Evolutionary conservation across 2,113 vertebrate species (phyloP).

Genomic region (Centrocercus urophasianus): DNA sequence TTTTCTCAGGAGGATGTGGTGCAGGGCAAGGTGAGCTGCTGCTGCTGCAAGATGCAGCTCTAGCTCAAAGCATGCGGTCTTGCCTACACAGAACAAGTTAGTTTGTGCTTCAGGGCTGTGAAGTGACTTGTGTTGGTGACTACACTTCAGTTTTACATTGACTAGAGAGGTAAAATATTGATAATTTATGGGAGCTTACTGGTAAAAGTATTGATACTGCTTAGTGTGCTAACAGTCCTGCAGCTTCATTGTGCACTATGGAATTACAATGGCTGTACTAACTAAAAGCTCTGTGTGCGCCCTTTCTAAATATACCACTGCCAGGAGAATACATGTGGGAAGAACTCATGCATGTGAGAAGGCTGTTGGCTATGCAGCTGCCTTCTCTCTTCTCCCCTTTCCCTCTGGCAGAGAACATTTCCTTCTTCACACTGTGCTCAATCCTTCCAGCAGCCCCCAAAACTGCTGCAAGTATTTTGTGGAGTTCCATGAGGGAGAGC

Average conservation of each 20-base stretch:
- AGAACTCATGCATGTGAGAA: not conserved
- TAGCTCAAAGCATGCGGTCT: not conserved
- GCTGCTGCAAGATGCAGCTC: not conserved
- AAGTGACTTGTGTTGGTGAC: not conserved
- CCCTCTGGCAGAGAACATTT: not conserved
- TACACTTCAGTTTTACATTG: not conserved
- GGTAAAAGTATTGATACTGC: not conserved
- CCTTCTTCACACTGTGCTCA: not conserved
- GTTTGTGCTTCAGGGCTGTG: not conserved
- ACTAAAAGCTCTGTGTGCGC: not conserved
- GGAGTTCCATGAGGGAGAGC: not conserved
- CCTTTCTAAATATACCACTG: not conserved
- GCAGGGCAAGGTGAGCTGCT: not conserved
- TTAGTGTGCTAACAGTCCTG: not conserved
- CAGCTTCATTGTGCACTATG: not conserved
- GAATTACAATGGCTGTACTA: not conserved
- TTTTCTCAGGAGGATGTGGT: not conserved
- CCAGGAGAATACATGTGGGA: not conserved
- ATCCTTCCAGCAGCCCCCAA: not conserved
- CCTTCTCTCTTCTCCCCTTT: not conserved
- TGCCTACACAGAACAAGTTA: not conserved
- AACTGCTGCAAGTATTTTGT: not conserved
- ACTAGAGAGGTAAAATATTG: not conserved
- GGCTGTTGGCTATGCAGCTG: not conserved
- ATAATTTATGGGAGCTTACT: not conserved